Percentiles rank a stretch among this genome's conserved stretches.
Conservation (phyloP, 2,888 invertebrate species). For the Melieria omissa region DNA sequence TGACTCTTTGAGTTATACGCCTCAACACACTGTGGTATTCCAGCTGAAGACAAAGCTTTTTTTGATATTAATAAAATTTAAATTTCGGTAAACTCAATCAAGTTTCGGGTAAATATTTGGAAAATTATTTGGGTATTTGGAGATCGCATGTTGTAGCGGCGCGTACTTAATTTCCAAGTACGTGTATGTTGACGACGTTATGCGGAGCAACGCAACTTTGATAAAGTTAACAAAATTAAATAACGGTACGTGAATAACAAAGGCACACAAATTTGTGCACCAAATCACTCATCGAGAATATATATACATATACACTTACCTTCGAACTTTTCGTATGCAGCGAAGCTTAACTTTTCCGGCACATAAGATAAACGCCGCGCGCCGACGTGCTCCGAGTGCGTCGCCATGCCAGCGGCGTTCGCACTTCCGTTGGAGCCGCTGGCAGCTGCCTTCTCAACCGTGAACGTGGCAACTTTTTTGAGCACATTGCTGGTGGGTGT, state of each 20-base stretch:
- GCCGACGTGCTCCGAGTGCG: constrained; percentile 43
- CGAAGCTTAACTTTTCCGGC: constrained; percentile 87
- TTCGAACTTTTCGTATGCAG: constrained; percentile 91
- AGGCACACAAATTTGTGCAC: constrained; percentile 17
- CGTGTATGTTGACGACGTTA: not conserved
- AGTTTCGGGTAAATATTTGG: too few species aligned
- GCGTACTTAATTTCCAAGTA: too few species aligned
- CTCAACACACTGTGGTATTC: too few species aligned
- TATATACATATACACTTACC: constrained; percentile 70
- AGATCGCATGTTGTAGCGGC: too few species aligned
- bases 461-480: constrained; percentile 86
- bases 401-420: constrained; percentile 42
- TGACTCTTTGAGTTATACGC: too few species aligned
- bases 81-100: too few species aligned
- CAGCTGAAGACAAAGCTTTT: too few species aligned
- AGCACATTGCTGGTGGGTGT: constrained; percentile 76
- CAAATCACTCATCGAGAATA: constrained; percentile 10
- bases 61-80: too few species aligned
- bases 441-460: constrained; percentile 75
- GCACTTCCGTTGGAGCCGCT: constrained; percentile 34
- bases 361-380: constrained; percentile 80
- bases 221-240: constrained; percentile 25
- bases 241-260: constrained; percentile 28
- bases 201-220: not conserved
- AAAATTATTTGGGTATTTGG: too few species aligned